phyloP scores from a whole-genome alignment of 2,888 invertebrate genomes.

The Acrobasis suavella region DNA sequence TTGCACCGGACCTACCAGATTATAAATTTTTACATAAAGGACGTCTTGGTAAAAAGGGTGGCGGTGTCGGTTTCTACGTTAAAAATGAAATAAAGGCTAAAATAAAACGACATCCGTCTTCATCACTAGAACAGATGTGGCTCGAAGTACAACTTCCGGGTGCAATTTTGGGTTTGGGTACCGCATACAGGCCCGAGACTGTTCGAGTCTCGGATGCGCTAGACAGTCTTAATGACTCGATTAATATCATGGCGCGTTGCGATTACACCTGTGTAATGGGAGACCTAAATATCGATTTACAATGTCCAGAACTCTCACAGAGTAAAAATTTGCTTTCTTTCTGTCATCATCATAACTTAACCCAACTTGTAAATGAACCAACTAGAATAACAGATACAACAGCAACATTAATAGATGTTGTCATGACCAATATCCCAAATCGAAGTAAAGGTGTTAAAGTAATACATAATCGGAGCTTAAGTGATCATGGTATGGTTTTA shows the following conservation, averaged over 20 bases:
- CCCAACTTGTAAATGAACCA: constrained; percentile 27
- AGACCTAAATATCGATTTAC: constrained; percentile 30
- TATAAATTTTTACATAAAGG: constrained; percentile 26
- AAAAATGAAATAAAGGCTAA: constrained; percentile 25
- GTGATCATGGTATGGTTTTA: constrained; percentile 24
- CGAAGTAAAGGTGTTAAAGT: too few relatives aligned
- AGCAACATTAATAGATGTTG: constrained; percentile 26
- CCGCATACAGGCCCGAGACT: constrained; percentile 32
- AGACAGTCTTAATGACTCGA: constrained; percentile 30
- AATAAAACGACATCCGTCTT: constrained; percentile 26
- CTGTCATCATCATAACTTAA: constrained; percentile 23
- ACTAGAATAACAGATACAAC: constrained; percentile 27
- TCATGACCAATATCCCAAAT: too few relatives aligned
- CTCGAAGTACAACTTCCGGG: constrained; percentile 31
- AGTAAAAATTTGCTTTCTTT: constrained; percentile 21
- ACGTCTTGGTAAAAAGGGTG: constrained; percentile 25
- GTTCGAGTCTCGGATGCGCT: constrained; percentile 24
- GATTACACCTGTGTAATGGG: constrained; percentile 25
- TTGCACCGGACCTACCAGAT: constrained; percentile 20
- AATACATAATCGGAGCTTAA: constrained; percentile 24
- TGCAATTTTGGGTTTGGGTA: constrained; percentile 31
- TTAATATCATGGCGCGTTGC: constrained; percentile 25
- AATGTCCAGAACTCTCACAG: constrained; percentile 1
- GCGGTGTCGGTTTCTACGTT: constrained; percentile 24
- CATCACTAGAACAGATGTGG: constrained; percentile 35